Conservation (phyloP, 2,888 invertebrate genomes). For the Mesodorylaimus sp. region DNA sequence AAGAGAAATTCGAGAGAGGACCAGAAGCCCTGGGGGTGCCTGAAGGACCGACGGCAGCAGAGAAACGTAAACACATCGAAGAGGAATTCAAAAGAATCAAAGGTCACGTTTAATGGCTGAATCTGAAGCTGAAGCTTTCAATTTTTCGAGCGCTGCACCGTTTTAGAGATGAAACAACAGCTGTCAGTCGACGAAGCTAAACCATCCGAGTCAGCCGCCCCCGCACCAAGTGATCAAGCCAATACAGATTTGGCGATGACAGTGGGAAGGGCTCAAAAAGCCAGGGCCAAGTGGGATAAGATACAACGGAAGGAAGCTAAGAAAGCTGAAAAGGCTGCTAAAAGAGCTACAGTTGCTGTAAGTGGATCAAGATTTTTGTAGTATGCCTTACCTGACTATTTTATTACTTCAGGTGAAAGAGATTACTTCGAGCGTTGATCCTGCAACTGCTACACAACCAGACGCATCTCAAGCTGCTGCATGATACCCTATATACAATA, state of each 20-base stretch:
- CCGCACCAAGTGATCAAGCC: neutral
- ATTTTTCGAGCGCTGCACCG: neutral
- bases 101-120: conserved; percentile 14
- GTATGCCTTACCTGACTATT: no score
- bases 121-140: neutral
- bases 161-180: neutral
- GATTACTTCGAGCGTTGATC: no score
- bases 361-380: no score
- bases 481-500: no score
- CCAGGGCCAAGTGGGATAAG: conserved; percentile 30
- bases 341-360: no score
- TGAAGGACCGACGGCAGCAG: conserved; percentile 22
- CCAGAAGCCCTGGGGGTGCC: conserved; percentile 26
- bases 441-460: no score
- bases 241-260: conserved; percentile 13
- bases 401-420: no score
- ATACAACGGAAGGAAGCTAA: conserved; percentile 29
- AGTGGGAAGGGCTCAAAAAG: conserved; percentile 28
- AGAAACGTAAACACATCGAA: conserved; percentile 29
- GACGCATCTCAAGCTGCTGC: no score
- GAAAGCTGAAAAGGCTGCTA: conserved; percentile 24
- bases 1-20: conserved; percentile 29
- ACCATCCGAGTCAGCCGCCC: no score
- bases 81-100: conserved; percentile 28
- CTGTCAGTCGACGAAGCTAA: no score